Base-by-base conservation (phyloP, 1,140 invertebrate genomes). In the Samia ricini region DNA sequence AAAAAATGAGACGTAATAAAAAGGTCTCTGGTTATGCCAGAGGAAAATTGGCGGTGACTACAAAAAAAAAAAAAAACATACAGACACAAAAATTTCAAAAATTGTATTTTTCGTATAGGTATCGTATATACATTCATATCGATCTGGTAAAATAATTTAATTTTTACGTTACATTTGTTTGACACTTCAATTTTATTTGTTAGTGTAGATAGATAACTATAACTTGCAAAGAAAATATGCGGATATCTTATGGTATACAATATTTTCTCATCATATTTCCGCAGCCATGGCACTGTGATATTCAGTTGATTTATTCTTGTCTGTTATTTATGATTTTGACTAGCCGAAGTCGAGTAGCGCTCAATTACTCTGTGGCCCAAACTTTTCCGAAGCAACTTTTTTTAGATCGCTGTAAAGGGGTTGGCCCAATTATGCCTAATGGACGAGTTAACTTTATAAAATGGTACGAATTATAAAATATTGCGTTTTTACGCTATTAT, bases 391-490 rank as follows among this genome's bases (percentile, higher is more conserved):
- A 12, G 15, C 51, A 15, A 33, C 29, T 66, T 67, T 67, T 67
- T 65, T 67, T 42, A 18, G 29, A 58, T 67, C 60, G 56, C 60
- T 61, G 61, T 63, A 63, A 67, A 66, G 57, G 65, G 65, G 61
- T 67, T 60, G 60, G 65, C 49, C 65, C 65, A 67, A 67, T 67
- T 67, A 67, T 20, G 42, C 61, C 42, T 67, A 67, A 67, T 67
- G 65, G 65, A 67, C 33, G 57, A 29, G 20, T 23, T 20, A 42
- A 62, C 29, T 62, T 62, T 62, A 62, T 24, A 62, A 52, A 56
- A 56, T 26, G 52, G 42, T 54, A 12, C 52, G 24, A 56, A 33
- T 56, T 62, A 49, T 21, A 52, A 2, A 23, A 21, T 8, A 42
- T 4, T 42, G 33, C 33, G 33, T 42, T 42, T 42, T 42, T 26